Base-by-base conservation (phyloP, 2,888 invertebrate genomes). In the Adela reaumurella region DNA sequence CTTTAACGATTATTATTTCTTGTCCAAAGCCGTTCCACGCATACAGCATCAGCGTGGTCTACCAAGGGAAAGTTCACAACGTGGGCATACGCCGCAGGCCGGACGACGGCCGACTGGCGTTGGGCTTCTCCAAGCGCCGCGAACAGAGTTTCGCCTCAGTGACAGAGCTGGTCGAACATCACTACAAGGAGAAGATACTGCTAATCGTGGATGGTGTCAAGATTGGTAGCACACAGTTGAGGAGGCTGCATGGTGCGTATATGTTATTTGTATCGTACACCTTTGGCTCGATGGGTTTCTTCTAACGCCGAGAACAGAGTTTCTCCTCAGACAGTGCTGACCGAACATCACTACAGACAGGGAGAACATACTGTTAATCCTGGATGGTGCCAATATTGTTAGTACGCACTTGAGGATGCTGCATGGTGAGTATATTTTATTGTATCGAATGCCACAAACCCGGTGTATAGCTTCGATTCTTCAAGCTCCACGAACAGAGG, bases 41-140 rank as follows among this genome's bases (percentile, higher is more conserved):
- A 0, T 83, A 82, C 57, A 83, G 83, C 1, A 60, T 84, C 35
- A 81, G 80, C 20, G 73, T 84, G 11, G 65, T 81, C 0, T 84
- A 83, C 56, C 63, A 77, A 29, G 64, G 62, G 46, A 67, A 70
- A 45, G 78, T 84, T 19, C 83, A 81, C 63, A 84, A 84, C 61
- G 74, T 84, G 18, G 81, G 81, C 24, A 74, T 83, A n/a, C 63
- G 81, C 0, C 68, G 81, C 10, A 56, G 61, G 51, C 68, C 82
- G 6, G 59, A 70, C 1, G 83, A 84, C 61, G 77, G 78, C 17
- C 67, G 77, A 1, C 66, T 84, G 16, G 81, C 83, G 1, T 68
- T 84, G 44, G 84, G 84, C 47, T 80, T 67, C 54, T 71, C 81
- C 46, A 76, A 84, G 49, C 63, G 68, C 43, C 76, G 79, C 6